Evolutionary conservation across 2,113 vertebrate genomes (phyloP), one percentile per base, ranked within the genome.

Genomic region (Eupsittula cactorum): DNA sequence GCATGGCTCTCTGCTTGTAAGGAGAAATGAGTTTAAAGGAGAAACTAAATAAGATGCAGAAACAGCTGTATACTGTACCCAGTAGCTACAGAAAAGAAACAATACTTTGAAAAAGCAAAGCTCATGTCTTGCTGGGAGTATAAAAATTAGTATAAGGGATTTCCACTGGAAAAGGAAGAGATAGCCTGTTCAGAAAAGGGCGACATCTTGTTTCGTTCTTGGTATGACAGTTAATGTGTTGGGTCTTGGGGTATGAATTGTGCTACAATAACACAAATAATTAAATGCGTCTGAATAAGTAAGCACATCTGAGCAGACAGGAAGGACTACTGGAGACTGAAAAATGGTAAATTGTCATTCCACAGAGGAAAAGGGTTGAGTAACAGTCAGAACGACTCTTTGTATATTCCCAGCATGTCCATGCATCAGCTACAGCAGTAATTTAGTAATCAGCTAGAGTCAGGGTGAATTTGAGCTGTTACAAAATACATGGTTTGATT

Each of bases 371-470:
- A 86, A 50, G 27, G 20, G 35, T 81, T 88, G 42, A 74, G 35
- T 71, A 95, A 74, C 50, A 86, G 71, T 63, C 75, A 95, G 71
- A 88, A 33, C 0, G 0, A 28, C 60, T 94, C 90, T 78, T 92
- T 82, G 16, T 84, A 28, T 50, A 94, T 93, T 95, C 94, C 60
- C 60, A 81, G 75, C 85, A 88, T 93, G 82, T 93, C 68, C 64
- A 20, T 64, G 64, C 68, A 70, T 68, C 75, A 93, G 63, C 85
- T 81, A 70, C 63, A 90, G 85, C 71, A 70, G 88, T 77, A 88
- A 94, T 92, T 92, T 88, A 88, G 94, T 63, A 88, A 97, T 95
- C 92, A 88, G 91, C 87, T 84, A 79, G 92, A 94, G 79, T 65
- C 90, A 94, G 85, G 46, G 55, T 83, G 75, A 50, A 68, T 93